Evolutionary conservation across 2,888 invertebrate species (phyloP).

Genomic region (Seira sanloemensis): DNA sequence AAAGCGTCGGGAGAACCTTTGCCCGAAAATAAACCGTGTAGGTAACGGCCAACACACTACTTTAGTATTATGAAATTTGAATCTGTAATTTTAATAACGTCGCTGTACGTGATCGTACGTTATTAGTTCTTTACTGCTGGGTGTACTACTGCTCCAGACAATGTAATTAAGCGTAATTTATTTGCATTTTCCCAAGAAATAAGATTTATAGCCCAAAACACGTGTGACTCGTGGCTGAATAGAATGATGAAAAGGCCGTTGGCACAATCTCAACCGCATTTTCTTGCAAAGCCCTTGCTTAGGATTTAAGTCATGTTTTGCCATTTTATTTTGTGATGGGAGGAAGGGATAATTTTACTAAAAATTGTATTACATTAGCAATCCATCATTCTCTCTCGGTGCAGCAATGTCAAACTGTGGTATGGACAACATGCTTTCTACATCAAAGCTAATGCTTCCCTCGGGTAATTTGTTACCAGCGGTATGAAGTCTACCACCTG

Average conservation of each 20-base stretch:
- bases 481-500: background rate
- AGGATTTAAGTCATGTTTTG: background rate
- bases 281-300: background rate
- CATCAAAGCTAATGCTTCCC: background rate
- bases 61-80: no score
- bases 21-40: no score
- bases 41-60: no score
- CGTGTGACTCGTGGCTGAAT: background rate
- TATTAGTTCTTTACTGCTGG: no score
- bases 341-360: background rate
- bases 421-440: background rate
- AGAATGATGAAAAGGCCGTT: background rate
- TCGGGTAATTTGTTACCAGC: slow-evolving; percentile 5
- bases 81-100: no score
- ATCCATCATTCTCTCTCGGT: background rate
- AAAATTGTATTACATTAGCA: background rate
- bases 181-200: no score
- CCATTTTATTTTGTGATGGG: background rate
- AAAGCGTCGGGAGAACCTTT: no score
- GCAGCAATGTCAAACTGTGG: background rate
- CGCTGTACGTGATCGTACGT: no score
- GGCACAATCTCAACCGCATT: background rate
- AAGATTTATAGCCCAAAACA: background rate
- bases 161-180: background rate
- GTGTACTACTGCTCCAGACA: slow-evolving; percentile 1